A percentile compares a stretch with the other conserved stretches of the same genome.
Evolutionary conservation across 2,113 vertebrate genomes (phyloP).

Genomic region (Cacatua alba): DNA sequence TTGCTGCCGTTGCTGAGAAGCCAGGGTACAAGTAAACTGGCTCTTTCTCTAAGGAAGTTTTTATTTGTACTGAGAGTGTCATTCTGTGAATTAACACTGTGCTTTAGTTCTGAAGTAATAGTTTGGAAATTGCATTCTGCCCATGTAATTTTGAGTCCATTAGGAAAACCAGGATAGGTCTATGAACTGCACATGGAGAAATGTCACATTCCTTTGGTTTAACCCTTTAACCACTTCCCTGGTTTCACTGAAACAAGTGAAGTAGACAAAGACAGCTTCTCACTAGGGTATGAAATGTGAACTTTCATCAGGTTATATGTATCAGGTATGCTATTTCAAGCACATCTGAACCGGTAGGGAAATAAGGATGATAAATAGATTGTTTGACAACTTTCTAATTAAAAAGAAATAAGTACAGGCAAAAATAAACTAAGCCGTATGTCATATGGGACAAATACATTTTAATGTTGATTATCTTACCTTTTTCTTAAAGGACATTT

Average conservation of each 20-base stretch:
- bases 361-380: neutral
- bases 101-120: neutral
- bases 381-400: neutral
- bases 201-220: conserved; percentile 75
- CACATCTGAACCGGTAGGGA: neutral
- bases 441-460: neutral
- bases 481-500: neutral
- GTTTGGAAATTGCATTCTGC: conserved; percentile 48
- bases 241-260: neutral
- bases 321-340: neutral
- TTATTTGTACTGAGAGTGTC: neutral
- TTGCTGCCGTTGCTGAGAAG: neutral
- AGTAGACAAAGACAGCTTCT: conserved; percentile 45
- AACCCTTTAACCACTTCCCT: conserved; percentile 56
- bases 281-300: neutral
- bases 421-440: neutral
- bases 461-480: neutral
- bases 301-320: neutral
- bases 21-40: neutral
- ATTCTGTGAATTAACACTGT: neutral
- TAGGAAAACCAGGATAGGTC: conserved; percentile 63
- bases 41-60: neutral
- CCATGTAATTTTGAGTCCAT: conserved; percentile 57
- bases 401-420: neutral
- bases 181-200: conserved; percentile 72